These are phyloP conservation scores for Cyanoliseus patagonus DNA, from an alignment of 2,113 vertebrate genomes.

Conservation along the genomic window DNA sequence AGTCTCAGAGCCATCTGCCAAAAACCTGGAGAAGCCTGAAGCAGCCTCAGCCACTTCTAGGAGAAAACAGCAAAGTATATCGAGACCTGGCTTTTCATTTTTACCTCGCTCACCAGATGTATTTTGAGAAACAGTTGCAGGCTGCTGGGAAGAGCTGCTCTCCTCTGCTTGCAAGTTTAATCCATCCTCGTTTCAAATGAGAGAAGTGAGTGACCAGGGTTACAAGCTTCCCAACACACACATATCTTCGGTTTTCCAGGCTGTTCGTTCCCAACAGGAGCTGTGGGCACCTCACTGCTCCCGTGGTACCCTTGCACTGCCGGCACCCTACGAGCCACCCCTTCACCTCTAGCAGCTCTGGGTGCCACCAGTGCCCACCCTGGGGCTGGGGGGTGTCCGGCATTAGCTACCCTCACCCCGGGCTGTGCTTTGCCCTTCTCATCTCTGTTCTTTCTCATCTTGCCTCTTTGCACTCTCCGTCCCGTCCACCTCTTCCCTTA, in stretches of 20 bases:
- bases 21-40: neutral
- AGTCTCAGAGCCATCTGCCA: neutral
- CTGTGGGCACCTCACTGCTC: neutral
- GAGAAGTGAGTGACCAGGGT: neutral
- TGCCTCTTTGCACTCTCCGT: neutral
- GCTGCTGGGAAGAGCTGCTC: neutral
- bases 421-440: neutral
- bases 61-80: neutral
- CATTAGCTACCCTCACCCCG: neutral
- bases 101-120: neutral
- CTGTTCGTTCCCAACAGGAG: neutral
- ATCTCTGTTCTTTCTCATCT: neutral
- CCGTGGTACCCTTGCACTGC: neutral
- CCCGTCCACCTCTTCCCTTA: neutral
- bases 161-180: neutral
- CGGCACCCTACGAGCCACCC: neutral
- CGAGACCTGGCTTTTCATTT: neutral
- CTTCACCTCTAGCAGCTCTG: neutral
- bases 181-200: neutral
- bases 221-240: neutral
- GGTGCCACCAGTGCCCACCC: neutral
- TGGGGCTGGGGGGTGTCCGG: neutral
- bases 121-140: neutral
- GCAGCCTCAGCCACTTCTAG: neutral
- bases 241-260: neutral